Percentiles rank a stretch among this genome's conserved stretches.
phyloP scores from a whole-genome alignment of 2,888 invertebrate genomes.

The Linnaemya vulpina region DNA sequence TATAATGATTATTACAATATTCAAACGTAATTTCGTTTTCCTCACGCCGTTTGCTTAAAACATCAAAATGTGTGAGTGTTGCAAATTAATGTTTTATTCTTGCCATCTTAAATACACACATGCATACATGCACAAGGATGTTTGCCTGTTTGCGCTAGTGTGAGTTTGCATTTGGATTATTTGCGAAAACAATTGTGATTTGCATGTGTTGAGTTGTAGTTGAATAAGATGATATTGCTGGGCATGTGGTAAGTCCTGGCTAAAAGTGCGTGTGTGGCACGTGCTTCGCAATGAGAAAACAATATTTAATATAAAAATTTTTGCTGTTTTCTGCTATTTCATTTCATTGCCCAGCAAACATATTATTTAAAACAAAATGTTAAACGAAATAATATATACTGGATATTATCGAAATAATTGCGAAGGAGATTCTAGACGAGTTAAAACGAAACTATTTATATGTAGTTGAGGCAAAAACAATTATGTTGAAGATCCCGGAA shows the following conservation, averaged over 20 bases:
- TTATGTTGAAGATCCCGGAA: too few relatives aligned
- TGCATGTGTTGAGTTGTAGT: conserved; percentile 49
- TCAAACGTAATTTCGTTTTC: conserved; percentile 34
- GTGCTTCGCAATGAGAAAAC: conserved; percentile 59
- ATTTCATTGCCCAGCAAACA: neutral
- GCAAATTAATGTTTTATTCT: conserved; percentile 49
- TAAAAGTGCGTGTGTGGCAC: conserved; percentile 37
- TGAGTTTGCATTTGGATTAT: neutral
- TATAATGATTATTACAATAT: conserved; percentile 60
- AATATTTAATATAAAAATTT: conserved; percentile 61
- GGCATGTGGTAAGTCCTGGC: neutral
- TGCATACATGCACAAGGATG: too few relatives aligned
- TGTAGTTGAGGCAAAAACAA: too few relatives aligned
- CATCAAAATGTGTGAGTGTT: conserved; percentile 43
- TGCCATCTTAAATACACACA: too few relatives aligned
- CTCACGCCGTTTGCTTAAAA: conserved; percentile 37
- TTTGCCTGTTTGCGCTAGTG: neutral
- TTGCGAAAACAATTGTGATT: conserved; percentile 55
- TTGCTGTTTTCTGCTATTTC: conserved; percentile 39
- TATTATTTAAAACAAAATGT: too few relatives aligned
- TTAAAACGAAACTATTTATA: too few relatives aligned
- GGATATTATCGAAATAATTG: too few relatives aligned
- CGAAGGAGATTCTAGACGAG: too few relatives aligned
- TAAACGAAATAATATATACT: too few relatives aligned
- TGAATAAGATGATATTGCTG: conserved; percentile 7